Conservation (phyloP, 2,888 invertebrate genomes). For the Hemithea aestivaria region DNA sequence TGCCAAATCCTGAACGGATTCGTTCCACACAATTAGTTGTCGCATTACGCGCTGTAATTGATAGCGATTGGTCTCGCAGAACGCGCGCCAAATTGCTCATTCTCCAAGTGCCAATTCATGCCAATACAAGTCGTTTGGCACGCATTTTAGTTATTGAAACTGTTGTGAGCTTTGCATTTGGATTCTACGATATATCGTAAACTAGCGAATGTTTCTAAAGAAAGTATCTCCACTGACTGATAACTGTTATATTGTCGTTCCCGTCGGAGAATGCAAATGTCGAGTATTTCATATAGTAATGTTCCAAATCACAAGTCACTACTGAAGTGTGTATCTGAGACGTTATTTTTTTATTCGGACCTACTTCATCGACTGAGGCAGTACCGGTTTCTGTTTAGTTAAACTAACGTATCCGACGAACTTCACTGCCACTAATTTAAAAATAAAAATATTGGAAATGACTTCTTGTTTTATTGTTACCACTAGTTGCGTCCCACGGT, state of each 20-base stretch:
- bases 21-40: conserved; percentile 19
- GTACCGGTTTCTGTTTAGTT: conserved; percentile 61
- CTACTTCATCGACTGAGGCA: conserved; percentile 51
- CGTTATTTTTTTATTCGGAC: conserved; percentile 54
- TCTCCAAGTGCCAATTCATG: conserved; percentile 40
- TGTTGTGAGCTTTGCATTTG: conserved; percentile 27
- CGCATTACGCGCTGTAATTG: conserved; percentile 10
- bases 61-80: conserved; percentile 3
- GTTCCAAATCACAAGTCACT: conserved; percentile 20
- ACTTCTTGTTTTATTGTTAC: conserved; percentile 27
- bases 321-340: conserved; percentile 21
- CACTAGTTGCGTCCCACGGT: neutral
- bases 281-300: conserved; percentile 13
- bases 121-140: conserved; percentile 32
- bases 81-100: conserved; percentile 28
- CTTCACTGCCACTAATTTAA: conserved; percentile 79
- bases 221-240: conserved; percentile 11
- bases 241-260: neutral
- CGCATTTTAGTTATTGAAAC: conserved; percentile 28
- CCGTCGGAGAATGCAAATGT: conserved; percentile 13
- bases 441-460: conserved; percentile 77
- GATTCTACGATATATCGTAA: conserved; percentile 15
- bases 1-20: conserved; percentile 45
- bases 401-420: conserved; percentile 64
- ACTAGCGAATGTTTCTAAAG: neutral